Conservation (phyloP, 2,113 vertebrate species). For the Neomonachus schauinslandi region DNA sequence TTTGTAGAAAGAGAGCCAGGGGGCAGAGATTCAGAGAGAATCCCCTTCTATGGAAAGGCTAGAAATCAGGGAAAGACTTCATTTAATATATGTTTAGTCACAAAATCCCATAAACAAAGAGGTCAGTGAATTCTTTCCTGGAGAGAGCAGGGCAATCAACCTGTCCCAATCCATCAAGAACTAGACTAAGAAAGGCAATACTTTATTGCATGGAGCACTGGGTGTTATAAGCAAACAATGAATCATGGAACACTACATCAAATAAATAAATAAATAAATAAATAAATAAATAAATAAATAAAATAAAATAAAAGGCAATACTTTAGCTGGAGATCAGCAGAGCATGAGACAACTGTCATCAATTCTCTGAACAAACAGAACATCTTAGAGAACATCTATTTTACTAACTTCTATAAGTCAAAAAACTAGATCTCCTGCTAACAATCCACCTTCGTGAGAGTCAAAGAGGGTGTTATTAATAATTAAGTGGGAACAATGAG, state of each 20-base stretch:
- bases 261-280: no score
- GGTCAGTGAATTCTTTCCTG: neutral
- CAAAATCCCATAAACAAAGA: conserved; percentile 29
- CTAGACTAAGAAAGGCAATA: neutral
- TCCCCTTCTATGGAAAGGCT: conserved; percentile 52
- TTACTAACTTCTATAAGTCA: neutral
- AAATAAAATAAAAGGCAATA: neutral
- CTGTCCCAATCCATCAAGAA: neutral
- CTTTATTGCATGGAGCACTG: neutral
- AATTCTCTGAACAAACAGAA: neutral
- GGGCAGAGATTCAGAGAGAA: neutral
- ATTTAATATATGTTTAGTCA: neutral
- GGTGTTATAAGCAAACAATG: no score
- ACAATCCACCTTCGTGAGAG: neutral
- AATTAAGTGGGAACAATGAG: neutral
- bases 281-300: no score
- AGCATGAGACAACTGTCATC: neutral
- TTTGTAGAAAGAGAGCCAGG: neutral
- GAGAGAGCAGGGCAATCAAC: neutral
- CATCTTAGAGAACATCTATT: neutral
- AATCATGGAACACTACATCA: no score
- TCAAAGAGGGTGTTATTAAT: neutral
- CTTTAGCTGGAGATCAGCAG: neutral
- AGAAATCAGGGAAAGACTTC: neutral
- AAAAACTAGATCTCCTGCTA: neutral